A percentile compares a stretch with the other conserved stretches of the same genome.
These are phyloP conservation scores for Scaptomyza parva DNA, from an alignment of 2,888 invertebrate genomes.

Conservation along the genomic window DNA sequence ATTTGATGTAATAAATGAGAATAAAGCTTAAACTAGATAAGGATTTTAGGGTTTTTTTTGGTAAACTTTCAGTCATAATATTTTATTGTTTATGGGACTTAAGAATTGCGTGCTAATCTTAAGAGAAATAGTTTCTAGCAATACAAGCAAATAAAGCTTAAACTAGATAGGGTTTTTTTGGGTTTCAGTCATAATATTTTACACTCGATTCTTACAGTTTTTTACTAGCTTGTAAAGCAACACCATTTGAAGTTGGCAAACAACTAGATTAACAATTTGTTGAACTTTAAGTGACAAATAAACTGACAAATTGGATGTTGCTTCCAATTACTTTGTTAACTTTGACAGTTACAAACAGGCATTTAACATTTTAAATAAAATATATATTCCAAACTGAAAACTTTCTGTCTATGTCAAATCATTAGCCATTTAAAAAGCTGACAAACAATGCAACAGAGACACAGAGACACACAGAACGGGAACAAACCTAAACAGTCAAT, in stretches of 20 bases:
- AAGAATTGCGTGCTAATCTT: constrained; percentile 18
- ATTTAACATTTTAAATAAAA: neutral
- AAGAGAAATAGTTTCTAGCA: neutral
- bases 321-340: neutral
- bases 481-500: constrained; percentile 45
- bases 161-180: neutral
- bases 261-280: neutral
- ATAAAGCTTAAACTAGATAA: neutral
- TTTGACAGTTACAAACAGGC: constrained; percentile 1
- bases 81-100: too few relatives aligned
- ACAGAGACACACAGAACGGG: neutral
- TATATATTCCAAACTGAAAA: neutral
- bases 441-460: constrained; percentile 20
- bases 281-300: neutral
- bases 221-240: neutral
- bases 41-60: neutral
- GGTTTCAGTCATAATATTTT: neutral
- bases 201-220: neutral
- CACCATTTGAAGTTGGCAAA: neutral
- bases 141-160: neutral
- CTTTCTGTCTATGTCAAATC: constrained; percentile 3
- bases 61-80: neutral
- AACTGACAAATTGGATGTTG: constrained; percentile 1
- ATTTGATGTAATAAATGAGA: too few relatives aligned
- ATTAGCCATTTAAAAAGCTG: constrained; percentile 29